phyloP scores from a whole-genome alignment of 2,888 invertebrate genomes.

The Nineta flava region DNA sequence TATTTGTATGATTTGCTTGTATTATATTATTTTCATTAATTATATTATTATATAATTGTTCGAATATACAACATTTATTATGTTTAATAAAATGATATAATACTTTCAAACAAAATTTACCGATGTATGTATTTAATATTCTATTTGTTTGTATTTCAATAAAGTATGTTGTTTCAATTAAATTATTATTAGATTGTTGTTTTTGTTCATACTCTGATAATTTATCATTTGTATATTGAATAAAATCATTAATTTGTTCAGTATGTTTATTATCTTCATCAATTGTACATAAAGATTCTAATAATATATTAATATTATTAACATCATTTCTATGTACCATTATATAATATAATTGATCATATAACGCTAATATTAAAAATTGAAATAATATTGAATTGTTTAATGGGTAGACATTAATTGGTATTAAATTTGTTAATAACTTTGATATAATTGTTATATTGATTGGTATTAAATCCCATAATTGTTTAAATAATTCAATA shows the following conservation, averaged over 20 bases:
- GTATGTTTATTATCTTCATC: conserved; percentile 70
- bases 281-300: conserved; percentile 63
- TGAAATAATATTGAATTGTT: conserved; percentile 57
- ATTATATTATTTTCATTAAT: conserved; percentile 26
- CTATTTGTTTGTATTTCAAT: conserved; percentile 43
- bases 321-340: conserved; percentile 22
- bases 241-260: conserved; percentile 48
- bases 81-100: conserved; percentile 53
- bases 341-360: conserved; percentile 44
- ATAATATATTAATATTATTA: conserved; percentile 36
- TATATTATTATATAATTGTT: conserved; percentile 27
- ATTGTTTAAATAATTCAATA: conserved; percentile 49
- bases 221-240: conserved; percentile 30
- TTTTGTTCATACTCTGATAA: conserved; percentile 14
- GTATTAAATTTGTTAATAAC: conserved; percentile 49
- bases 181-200: conserved; percentile 21
- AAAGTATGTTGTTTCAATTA: conserved; percentile 31
- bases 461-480: conserved; percentile 50
- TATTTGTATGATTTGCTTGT: conserved; percentile 15
- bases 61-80: conserved; percentile 50
- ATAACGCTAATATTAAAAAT: conserved; percentile 49
- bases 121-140: conserved; percentile 41
- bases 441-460: conserved; percentile 33
- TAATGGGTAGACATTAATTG: conserved; percentile 51
- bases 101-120: conserved; percentile 43